Percentiles rank a stretch among this genome's conserved stretches.
phyloP scores from a whole-genome alignment of 2,113 vertebrate species.

The Dolichotis patagonum region DNA sequence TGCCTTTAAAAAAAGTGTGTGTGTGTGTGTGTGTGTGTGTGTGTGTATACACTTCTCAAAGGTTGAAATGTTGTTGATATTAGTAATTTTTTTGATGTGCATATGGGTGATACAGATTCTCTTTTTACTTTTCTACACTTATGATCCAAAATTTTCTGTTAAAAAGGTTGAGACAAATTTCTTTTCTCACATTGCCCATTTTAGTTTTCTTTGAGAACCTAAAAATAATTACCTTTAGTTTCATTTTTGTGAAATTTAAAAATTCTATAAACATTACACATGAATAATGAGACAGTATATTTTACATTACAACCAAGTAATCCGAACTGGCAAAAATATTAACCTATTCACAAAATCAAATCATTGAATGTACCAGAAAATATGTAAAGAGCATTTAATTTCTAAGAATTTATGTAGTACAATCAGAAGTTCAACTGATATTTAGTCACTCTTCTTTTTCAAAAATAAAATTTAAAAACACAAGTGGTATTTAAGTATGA shows the following conservation, averaged over 20 bases:
- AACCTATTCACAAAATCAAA: not conserved
- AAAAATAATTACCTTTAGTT: not conserved
- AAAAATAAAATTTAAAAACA: not conserved
- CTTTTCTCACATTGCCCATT: not conserved
- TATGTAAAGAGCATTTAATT: not conserved
- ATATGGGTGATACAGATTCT: not conserved
- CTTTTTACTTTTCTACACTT: not conserved
- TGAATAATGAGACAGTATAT: not conserved
- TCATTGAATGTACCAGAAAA: not conserved
- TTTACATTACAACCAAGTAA: conserved; percentile 27
- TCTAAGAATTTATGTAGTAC: not conserved
- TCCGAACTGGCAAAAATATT: not conserved
- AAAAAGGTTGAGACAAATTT: not conserved
- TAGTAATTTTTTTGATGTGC: not conserved
- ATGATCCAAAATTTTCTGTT: not conserved
- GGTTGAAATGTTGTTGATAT: not conserved
- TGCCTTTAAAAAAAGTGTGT: not conserved
- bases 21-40: too few species aligned
- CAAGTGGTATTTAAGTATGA: not conserved
- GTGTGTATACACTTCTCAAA: not conserved
- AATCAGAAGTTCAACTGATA: not conserved
- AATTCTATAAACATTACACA: not conserved
- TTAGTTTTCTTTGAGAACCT: not conserved
- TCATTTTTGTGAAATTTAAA: not conserved
- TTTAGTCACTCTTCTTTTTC: not conserved